Evolutionary conservation across 1,140 invertebrate species (phyloP).

Genomic region (Phortica variegata): DNA sequence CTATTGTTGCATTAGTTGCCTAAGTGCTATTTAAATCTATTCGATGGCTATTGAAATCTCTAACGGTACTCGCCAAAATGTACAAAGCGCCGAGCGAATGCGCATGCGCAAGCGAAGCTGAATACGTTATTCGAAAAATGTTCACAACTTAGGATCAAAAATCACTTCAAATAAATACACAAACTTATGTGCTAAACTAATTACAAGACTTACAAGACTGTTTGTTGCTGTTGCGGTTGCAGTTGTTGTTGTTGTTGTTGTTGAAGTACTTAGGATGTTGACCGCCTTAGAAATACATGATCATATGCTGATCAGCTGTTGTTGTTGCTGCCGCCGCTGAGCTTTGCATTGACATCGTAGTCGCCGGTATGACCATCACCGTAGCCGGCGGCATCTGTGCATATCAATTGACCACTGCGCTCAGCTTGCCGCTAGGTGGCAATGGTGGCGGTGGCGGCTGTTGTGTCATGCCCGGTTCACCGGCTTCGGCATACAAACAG

Average conservation of each 20-base stretch:
- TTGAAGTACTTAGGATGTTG: not conserved
- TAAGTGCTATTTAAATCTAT: not conserved
- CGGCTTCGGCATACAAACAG: conserved; percentile 53
- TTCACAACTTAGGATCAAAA: too few relatives aligned
- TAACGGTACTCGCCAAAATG: not conserved
- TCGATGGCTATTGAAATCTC: not conserved
- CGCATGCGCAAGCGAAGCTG: not conserved
- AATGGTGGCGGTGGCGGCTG: conserved; percentile 22
- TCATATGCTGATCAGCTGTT: conserved; percentile 26
- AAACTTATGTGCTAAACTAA: not conserved
- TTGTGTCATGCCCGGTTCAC: conserved; percentile 30
- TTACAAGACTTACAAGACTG: too few relatives aligned
- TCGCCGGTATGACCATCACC: not conserved
- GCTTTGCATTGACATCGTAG: not conserved
- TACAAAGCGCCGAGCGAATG: not conserved
- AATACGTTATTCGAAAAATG: not conserved
- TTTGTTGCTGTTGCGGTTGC: too few relatives aligned
- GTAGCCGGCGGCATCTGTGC: not conserved
- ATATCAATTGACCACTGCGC: conserved; percentile 7
- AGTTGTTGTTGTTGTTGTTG: too few relatives aligned
- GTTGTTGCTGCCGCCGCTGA: conserved; percentile 31
- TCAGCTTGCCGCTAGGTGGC: conserved; percentile 36
- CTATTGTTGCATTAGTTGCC: not conserved
- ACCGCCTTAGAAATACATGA: conserved; percentile 19
- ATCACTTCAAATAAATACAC: too few relatives aligned